These are phyloP conservation scores for Pithecia hirsuta DNA, from an alignment of 2,797 vertebrate species.

Conservation along the genomic window DNA sequence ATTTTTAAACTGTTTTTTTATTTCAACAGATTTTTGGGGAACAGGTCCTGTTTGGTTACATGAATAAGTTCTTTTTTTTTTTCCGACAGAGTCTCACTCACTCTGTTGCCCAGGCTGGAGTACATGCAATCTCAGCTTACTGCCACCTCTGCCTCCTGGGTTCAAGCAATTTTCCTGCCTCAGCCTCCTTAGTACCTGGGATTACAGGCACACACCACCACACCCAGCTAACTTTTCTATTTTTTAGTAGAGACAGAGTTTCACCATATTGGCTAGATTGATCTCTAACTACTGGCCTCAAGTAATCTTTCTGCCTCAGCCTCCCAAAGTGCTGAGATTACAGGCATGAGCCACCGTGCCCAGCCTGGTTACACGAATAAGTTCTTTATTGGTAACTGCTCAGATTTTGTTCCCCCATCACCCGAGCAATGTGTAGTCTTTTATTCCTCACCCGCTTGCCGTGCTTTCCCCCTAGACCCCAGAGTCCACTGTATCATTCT, in stretches of 20 bases:
- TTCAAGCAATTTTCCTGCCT: background rate
- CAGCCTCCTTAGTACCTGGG: background rate
- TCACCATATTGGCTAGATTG: background rate
- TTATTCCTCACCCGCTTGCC: background rate
- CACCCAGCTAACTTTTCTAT: background rate
- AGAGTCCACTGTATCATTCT: background rate
- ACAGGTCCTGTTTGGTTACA: background rate
- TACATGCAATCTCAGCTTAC: background rate
- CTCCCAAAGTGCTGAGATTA: background rate
- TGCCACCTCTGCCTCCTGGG: background rate
- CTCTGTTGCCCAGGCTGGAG: background rate
- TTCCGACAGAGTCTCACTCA: background rate
- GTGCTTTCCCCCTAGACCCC: accelerated
- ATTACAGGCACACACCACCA: background rate
- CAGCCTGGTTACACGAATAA: background rate
- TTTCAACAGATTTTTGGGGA: background rate
- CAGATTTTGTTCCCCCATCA: background rate
- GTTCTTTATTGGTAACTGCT: background rate
- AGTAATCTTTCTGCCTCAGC: background rate
- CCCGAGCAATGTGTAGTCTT: background rate
- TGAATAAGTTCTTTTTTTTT: background rate
- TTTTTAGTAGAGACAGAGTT: background rate
- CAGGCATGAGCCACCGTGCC: background rate
- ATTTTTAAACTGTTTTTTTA: background rate
- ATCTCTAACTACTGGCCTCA: background rate